Evolutionary conservation across 2,888 invertebrate species (phyloP).

Genomic region (Drosophila borealis): DNA sequence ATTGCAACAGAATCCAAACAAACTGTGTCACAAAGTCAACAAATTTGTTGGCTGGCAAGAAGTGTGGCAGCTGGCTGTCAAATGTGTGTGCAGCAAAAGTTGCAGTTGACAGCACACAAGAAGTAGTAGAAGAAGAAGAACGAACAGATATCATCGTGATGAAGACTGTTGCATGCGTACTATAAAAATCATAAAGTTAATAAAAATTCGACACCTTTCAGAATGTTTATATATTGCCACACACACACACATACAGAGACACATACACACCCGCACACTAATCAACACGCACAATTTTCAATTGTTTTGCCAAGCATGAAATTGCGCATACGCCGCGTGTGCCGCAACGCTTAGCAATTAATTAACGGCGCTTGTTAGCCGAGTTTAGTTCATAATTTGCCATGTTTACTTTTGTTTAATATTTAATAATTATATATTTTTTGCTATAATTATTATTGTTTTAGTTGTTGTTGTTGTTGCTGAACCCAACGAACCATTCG

Average conservation of each 20-base stretch:
- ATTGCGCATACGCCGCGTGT: conserved; percentile 50
- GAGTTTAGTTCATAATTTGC: conserved; percentile 18
- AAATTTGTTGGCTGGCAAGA: conserved; percentile 6
- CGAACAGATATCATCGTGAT: conserved; percentile 1
- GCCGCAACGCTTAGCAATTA: conserved; percentile 21
- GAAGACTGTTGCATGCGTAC: not conserved
- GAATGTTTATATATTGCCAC: conserved; percentile 5
- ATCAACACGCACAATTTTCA: conserved; percentile 35
- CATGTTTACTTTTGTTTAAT: conserved; percentile 28
- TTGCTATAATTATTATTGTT: conserved; percentile 7
- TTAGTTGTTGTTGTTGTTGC: not conserved
- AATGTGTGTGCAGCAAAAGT: conserved; percentile 28
- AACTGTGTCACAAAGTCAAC: conserved; percentile 16
- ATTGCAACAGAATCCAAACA: conserved; percentile 29
- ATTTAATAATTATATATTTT: conserved; percentile 19
- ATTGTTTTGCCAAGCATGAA: conserved; percentile 33
- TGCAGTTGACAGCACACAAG: conserved; percentile 22
- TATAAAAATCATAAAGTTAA: not conserved
- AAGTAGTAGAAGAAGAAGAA: not conserved
- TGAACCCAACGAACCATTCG: conserved; percentile 45
- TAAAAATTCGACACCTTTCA: conserved; percentile 33
- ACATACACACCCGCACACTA: not conserved
- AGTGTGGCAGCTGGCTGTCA: conserved; percentile 5
- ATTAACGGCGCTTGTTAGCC: conserved; percentile 24
- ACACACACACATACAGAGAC: not conserved